Evolutionary conservation across 53 echinoderm and acorn worm species (phyloP), one percentile per base, ranked within the genome.

Genomic region (Patiria pectinifera): DNA sequence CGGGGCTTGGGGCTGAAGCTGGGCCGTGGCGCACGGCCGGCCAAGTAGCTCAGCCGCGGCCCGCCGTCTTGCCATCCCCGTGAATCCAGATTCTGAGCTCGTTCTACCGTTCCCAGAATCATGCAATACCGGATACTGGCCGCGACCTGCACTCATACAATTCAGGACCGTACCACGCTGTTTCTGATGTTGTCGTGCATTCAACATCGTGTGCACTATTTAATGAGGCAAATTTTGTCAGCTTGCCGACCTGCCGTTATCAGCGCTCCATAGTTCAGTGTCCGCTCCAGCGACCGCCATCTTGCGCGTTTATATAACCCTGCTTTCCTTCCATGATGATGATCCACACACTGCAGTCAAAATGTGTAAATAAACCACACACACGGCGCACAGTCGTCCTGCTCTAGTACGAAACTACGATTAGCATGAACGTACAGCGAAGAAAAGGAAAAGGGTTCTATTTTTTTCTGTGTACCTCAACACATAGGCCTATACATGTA

Each of bases 231-330:
- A 16, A 48, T 53, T 58, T 53, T 76, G 59, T 74, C 13, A 87
- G 43, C 59, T 59, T 21, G 0, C 81, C 47, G 12, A 12, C 48
- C 81, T 11, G 14, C 35, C 53, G 49, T 87, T 87, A 76, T 87
- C 76, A 49, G 76, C 74, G 59, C 43, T 24, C 24, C 58, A 22
- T 24, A 59, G 89, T 89, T 89, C 89, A 89, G 78, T 89, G 89
- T 78, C 78, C 79, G 89, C 7, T 8, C 75, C 25, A 19, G 21
- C 89, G 86, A 86, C 86, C 86, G 86, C 86, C 86, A 86, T 86
- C 86, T 86, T 86, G 86, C 25, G 69, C 48, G 86, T 75, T 45
- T 53, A 83, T 19, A 49, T 59, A 82, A 13, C 53, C 48, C 48
- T 46, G 19, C 58, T 45, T 22, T 82, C n/a, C 45, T 11, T 9